Base-by-base conservation (phyloP, 2,797 vertebrate genomes). In the Champsocephalus esox region DNA sequence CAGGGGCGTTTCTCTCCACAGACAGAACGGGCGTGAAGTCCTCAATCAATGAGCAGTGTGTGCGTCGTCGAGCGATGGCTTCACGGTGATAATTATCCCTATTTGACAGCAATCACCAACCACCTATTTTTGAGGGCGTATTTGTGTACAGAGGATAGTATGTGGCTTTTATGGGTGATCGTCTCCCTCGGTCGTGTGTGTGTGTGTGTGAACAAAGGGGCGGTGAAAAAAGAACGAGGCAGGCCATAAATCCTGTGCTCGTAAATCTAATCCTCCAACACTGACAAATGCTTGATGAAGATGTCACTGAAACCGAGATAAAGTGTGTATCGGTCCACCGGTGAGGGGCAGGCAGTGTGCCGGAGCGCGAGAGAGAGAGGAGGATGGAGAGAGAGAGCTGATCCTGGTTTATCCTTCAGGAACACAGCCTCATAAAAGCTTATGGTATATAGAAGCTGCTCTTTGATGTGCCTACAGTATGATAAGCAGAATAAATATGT, bases 211-310 rank as follows among this genome's bases (percentile, higher is more conserved):
- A 56, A 66, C 50, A 70, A 84, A 70, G 62, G 73, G 12, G 34
- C 51, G 19, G 66, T 57, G 24, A 21, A 54, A 72, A 50, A 70
- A 62, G 55, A 84, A 80, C 76, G 21, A 45, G 74, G 72, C 80
- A 75, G 78, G 77, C 88, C 82, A 89, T 94, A 92, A 92, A 94
- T 94, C 88, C 88, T 75, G 66, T 5, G 82, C 88, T 92, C 88
- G 73, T 95, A 93, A 95, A 95, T 95, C 92, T 91, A 91, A 90
- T 90, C 82, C 87, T 68, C 83, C 84, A 87, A 92, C 92, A 93
- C 92, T 92, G 94, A 93, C 92, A 94, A 94, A 94, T 92, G 91
- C 91, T 93, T 94, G 93, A 96, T 93, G 94, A 94, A 94, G 93
- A 94, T 94, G 93, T 94, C 91, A 95, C 88, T 66, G 86, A 85